These are phyloP conservation scores for Columba guinea DNA, from an alignment of 2,797 vertebrate genomes.

Conservation along the genomic window DNA sequence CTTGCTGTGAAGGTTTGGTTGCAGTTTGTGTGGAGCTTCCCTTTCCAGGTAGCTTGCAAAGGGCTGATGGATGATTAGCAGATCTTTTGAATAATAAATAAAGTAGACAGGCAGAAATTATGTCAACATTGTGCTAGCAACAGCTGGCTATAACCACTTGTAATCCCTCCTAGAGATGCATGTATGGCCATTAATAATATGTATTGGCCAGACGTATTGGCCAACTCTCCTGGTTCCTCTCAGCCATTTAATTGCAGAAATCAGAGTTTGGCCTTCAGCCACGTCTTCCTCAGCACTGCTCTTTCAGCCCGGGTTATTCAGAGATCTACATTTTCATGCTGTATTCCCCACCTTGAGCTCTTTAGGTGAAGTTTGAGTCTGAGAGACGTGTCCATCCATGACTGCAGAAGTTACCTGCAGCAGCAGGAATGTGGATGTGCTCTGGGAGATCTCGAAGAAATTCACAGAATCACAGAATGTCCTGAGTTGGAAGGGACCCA, in stretches of 20 bases:
- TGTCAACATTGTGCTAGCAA: background rate
- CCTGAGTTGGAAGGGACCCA: no score
- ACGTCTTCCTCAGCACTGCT: background rate
- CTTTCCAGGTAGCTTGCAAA: background rate
- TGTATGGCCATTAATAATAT: rapidly evolving
- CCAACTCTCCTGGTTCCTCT: background rate
- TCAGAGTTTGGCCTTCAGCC: background rate
- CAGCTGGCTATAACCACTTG: background rate
- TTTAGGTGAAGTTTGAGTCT: background rate
- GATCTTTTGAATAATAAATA: background rate
- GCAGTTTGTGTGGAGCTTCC: background rate
- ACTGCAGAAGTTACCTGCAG: background rate
- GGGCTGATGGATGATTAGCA: background rate
- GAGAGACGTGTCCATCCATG: background rate
- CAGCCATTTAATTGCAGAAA: background rate
- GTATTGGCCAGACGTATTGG: background rate
- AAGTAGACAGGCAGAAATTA: background rate
- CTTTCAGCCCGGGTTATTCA: background rate
- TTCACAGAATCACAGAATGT: no score
- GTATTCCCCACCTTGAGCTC: background rate
- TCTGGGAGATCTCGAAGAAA: no score
- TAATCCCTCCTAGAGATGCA: background rate
- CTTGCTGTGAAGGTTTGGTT: background rate
- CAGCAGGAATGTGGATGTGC: rapidly evolving
- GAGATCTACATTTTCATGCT: background rate